These are phyloP conservation scores for Varanus komodoensis DNA, from an alignment of 2,113 vertebrate genomes.

Conservation along the genomic window DNA sequence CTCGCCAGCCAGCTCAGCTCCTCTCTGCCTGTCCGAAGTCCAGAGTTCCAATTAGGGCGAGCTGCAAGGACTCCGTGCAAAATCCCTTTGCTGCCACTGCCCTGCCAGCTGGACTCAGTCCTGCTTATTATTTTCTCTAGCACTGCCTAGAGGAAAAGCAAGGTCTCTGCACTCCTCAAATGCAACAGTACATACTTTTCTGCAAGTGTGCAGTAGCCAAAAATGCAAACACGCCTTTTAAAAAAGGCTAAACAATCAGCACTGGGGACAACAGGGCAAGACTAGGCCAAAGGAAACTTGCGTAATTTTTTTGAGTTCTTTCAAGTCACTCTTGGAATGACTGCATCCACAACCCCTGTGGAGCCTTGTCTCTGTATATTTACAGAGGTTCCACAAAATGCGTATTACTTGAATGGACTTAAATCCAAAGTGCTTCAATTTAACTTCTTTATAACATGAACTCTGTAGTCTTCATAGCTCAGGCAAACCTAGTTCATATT, in stretches of 20 bases:
- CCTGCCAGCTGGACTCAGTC: conserved; percentile 22
- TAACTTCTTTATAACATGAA: not conserved
- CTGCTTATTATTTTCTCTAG: conserved; percentile 41
- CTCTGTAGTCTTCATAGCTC: not conserved
- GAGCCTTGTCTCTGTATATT: not conserved
- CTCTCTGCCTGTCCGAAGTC: conserved; percentile 55
- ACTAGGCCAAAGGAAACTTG: not conserved
- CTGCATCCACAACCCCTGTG: not conserved
- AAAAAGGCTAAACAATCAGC: conserved; percentile 24
- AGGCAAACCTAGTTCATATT: not conserved
- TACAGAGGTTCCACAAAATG: not conserved
- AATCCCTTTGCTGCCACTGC: conserved; percentile 47
- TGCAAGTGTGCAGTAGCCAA: conserved; percentile 34
- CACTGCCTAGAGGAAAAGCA: conserved; percentile 67
- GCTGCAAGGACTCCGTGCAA: conserved; percentile 37
- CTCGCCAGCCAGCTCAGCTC: conserved; percentile 61
- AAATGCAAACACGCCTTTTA: conserved; percentile 38
- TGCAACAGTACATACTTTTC: conserved; percentile 45
- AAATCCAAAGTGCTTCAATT: not conserved
- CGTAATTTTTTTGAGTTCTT: not conserved
- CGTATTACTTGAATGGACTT: not conserved
- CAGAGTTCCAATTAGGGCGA: conserved; percentile 42
- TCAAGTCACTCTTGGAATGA: not conserved
- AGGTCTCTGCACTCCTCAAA: conserved; percentile 56
- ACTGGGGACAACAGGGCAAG: not conserved